Conservation (phyloP, 2,113 vertebrate genomes). For the Psittacara wagleri region DNA sequence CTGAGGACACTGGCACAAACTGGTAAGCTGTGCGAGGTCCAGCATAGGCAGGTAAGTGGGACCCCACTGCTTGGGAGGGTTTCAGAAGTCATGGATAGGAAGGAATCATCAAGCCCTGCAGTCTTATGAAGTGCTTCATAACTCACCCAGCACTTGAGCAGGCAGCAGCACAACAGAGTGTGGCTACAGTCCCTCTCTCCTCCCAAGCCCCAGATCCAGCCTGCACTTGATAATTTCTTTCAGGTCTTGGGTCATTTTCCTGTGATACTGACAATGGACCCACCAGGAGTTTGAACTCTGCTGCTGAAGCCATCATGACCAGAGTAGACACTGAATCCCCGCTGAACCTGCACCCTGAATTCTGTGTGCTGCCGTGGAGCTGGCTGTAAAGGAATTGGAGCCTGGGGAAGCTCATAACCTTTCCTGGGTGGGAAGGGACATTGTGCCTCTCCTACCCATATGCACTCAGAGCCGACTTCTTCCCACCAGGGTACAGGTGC, state of each 20-base stretch:
- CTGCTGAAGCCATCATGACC: not conserved
- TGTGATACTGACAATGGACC: no score
- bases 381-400: not conserved
- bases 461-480: not conserved
- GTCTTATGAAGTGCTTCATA: accelerated
- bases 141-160: not conserved
- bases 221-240: not conserved
- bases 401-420: not conserved
- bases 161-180: not conserved
- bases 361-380: not conserved
- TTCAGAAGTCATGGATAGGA: no score
- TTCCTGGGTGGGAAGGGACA: not conserved
- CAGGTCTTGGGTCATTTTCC: not conserved
- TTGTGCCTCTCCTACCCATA: not conserved
- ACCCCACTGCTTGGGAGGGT: not conserved
- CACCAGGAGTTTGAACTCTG: no score
- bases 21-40: not conserved
- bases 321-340: not conserved
- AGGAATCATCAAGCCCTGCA: not conserved
- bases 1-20: not conserved
- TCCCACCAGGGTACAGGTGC: no score
- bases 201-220: not conserved
- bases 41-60: not conserved
- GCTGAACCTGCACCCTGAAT: not conserved
- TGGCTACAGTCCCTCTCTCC: not conserved